Evolutionary conservation across 2,113 vertebrate genomes (phyloP).

Genomic region (Ceyx margarethae): DNA sequence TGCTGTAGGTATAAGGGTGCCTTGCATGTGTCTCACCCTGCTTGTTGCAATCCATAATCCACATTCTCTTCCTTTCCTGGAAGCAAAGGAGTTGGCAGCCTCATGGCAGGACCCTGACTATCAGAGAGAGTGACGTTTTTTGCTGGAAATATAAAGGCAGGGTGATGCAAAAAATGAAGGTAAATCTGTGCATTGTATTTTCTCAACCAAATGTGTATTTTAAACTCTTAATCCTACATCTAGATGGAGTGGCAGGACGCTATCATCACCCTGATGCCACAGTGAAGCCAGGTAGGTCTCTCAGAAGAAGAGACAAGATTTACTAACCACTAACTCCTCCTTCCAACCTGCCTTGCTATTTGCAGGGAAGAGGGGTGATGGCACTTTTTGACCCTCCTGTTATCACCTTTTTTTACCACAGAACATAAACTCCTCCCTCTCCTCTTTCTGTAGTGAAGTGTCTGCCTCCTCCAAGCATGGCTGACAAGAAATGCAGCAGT

Average conservation of each 20-base stretch:
- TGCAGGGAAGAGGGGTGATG: background rate
- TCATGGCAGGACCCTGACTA: background rate
- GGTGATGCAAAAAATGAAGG: background rate
- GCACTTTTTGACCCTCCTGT: background rate
- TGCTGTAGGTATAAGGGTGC: background rate
- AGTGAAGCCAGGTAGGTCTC: background rate
- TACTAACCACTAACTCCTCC: background rate
- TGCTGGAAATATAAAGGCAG: background rate
- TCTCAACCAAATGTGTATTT: background rate
- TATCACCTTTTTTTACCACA: background rate
- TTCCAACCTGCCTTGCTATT: background rate
- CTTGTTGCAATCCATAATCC: background rate
- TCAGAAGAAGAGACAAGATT: background rate
- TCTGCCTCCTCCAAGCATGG: conserved; percentile 27
- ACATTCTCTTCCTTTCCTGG: background rate
- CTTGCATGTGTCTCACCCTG: background rate
- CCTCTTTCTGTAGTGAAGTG: background rate
- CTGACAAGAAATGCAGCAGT: background rate
- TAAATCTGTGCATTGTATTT: background rate
- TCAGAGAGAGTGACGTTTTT: background rate
- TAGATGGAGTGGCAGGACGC: background rate
- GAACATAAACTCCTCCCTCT: background rate
- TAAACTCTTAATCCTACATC: background rate
- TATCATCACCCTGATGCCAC: background rate
- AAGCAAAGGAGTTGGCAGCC: background rate